Conservation (phyloP, 2,888 invertebrate species). For the Tenthredo mesomela region DNA sequence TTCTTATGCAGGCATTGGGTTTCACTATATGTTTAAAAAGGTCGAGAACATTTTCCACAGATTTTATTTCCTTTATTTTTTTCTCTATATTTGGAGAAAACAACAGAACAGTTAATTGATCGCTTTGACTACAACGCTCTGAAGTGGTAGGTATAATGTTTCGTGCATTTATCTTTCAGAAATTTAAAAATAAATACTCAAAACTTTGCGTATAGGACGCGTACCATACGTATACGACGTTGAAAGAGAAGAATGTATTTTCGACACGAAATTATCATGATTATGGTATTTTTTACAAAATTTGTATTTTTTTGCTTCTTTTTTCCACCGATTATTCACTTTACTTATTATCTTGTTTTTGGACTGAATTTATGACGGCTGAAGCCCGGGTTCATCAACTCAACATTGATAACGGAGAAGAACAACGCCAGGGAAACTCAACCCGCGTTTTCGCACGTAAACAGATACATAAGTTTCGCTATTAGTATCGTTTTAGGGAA, state of each 20-base stretch:
- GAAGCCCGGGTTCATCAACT: neutral
- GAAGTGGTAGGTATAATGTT: neutral
- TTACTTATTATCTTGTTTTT: constrained; percentile 17
- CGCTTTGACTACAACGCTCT: neutral
- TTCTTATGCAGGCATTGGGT: neutral
- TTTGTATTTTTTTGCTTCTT: neutral
- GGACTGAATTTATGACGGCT: neutral
- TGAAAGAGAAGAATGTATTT: neutral
- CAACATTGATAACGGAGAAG: neutral
- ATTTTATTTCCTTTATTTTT: neutral
- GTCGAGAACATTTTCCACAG: neutral
- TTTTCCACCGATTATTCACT: neutral
- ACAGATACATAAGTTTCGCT: neutral
- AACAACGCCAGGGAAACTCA: neutral
- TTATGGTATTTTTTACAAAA: neutral
- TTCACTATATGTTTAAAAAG: neutral
- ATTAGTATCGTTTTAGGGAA: neutral
- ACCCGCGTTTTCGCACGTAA: neutral
- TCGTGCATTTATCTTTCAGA: neutral
- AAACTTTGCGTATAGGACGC: neutral
- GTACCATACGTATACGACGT: neutral
- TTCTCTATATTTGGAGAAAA: neutral
- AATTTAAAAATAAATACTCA: neutral
- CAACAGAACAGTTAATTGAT: neutral
- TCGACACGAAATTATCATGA: neutral